phyloP scores from a whole-genome alignment of 2,113 vertebrate species.

The Formicarius rufipectus region DNA sequence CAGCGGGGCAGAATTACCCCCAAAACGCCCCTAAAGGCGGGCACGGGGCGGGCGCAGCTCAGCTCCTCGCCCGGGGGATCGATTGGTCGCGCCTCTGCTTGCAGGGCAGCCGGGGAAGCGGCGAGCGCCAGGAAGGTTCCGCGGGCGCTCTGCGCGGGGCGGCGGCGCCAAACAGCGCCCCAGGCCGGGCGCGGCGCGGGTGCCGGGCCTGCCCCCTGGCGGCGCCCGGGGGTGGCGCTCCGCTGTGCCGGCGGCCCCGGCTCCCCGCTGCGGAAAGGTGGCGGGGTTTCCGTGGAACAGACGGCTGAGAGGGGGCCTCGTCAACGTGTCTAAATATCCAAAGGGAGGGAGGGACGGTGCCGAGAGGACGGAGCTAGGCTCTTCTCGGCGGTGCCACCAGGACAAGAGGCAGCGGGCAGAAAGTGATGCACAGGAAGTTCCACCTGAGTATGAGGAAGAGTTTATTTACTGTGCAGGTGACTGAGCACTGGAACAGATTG shows the following conservation, averaged over 20 bases:
- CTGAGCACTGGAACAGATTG: neutral
- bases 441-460: neutral
- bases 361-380: neutral
- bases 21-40: neutral
- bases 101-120: neutral
- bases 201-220: neutral
- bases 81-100: neutral
- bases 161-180: neutral
- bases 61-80: too few species aligned
- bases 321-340: fast-evolving
- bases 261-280: fast-evolving
- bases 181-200: fast-evolving
- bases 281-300: fast-evolving
- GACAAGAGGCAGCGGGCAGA: neutral
- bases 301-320: neutral
- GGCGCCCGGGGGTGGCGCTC: neutral
- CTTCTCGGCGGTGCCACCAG: neutral
- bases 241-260: neutral
- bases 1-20: fast-evolving
- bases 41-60: neutral
- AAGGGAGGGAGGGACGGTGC: neutral
- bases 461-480: neutral
- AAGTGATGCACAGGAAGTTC: neutral
- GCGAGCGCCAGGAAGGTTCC: neutral
- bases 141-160: fast-evolving